Percentiles rank a stretch among this genome's conserved stretches.
phyloP scores from a whole-genome alignment of 2,113 vertebrate genomes.

The Sinocyclocheilus maitianheensis region DNA sequence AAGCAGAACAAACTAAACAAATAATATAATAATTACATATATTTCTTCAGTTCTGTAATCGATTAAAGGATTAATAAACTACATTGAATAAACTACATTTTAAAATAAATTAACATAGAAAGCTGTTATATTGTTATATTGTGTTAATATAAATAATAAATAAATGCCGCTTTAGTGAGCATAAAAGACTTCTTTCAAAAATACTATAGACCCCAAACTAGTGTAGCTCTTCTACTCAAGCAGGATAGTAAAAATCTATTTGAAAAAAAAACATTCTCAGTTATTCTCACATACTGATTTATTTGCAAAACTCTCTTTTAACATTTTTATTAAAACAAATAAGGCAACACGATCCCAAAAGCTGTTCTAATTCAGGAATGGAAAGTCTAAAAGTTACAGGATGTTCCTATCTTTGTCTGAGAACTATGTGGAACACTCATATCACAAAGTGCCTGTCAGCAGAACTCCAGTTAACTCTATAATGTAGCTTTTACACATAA shows the following conservation, averaged over 20 bases:
- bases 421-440: slow-evolving; percentile 25
- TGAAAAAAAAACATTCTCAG: neutral
- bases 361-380: slow-evolving; percentile 50
- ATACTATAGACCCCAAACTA: neutral
- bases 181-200: too few relatives aligned
- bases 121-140: neutral
- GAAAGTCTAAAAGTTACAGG: slow-evolving; percentile 56
- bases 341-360: neutral
- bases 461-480: slow-evolving; percentile 12
- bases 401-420: slow-evolving; percentile 54
- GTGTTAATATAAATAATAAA: neutral
- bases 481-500: slow-evolving; percentile 2
- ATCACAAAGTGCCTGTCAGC: slow-evolving; percentile 8
- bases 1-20: neutral
- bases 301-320: slow-evolving; percentile 32
- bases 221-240: neutral
- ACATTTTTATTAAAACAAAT: slow-evolving; percentile 25
- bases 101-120: too few relatives aligned
- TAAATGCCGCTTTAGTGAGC: neutral
- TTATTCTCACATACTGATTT: neutral
- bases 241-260: neutral
- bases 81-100: too few relatives aligned
- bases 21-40: neutral
- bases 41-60: neutral
- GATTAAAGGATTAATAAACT: too few relatives aligned